Base-by-base conservation (phyloP, 2,113 vertebrate species). In the Nymphicus hollandicus region DNA sequence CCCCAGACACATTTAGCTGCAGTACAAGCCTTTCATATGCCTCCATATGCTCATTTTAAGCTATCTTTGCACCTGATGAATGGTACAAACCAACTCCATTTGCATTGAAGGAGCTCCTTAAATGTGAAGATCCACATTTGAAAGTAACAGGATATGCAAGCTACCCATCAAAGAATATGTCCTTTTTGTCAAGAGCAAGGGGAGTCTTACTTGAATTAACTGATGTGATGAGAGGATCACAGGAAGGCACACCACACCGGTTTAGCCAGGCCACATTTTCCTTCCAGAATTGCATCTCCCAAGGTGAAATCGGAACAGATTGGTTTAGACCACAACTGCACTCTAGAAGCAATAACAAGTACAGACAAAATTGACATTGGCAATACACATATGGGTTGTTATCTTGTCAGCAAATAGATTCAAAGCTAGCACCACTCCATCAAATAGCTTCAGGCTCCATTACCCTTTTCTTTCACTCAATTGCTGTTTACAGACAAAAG, bases 401-500 rank as follows among this genome's bases (percentile, higher is more conserved):
- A 49, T 53, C 73, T 20, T 65, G 56, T 80, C 80, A 91, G 66
- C 3, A 0, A 91, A 88, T 65, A 58, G 15, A 76, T 63, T 68
- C 64, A 69, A 91, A 94, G 47, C 56, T 39, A 74, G 50, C 3
- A 1, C 35, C 13, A 9, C 86, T 78, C 50, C 63, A 78, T 68
- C 52, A 61, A 72, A 89, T 53, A 81, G 41, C 65, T 85, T 81
- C 86, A 85, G 82, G 58, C 52, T 73, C 50, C 83, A 85, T 76
- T 82, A 50, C 78, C n/a, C 58, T 77, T 80, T 77, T 77, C 43
- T 81, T 82, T 93, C 47, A 68, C 60, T 44, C 68, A 77, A 46
- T 46, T 91, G 55, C 71, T 89, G 68, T 77, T 89, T 65, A 83
- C 74, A 90, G 82, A 78, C 56, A 87, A 91, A 92, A 95, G 28